Evolutionary conservation across 2,888 invertebrate genomes (phyloP).

Genomic region (Drosophila prostipennis): DNA sequence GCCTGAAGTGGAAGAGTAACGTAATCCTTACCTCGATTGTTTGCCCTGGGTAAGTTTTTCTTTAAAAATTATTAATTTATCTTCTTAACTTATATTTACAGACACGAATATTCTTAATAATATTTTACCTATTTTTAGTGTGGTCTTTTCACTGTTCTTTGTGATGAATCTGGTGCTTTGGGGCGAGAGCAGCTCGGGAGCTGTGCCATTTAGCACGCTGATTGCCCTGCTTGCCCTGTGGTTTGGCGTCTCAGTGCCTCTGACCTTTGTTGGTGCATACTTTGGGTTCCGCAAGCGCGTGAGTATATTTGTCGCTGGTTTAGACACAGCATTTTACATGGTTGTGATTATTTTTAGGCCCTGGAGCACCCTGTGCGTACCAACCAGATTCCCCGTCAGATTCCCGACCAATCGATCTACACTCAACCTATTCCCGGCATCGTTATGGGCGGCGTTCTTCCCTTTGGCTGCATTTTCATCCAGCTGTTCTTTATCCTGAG

Average conservation of each 20-base stretch:
- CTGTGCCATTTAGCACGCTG: constrained; percentile 98
- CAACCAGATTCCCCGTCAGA: constrained; percentile 99
- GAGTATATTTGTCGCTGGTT: constrained; percentile 77
- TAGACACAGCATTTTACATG: neutral
- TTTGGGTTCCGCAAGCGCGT: constrained; percentile 99
- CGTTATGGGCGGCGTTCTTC: constrained; percentile 99
- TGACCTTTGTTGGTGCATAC: constrained; percentile 99
- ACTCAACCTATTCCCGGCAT: constrained; percentile 97
- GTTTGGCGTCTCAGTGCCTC: constrained; percentile 99
- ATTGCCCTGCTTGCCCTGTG: constrained; percentile 97
- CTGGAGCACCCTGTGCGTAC: constrained; percentile 99
- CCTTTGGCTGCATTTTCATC: constrained; percentile 99
- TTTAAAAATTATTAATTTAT: neutral
- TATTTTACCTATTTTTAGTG: constrained; percentile 85
- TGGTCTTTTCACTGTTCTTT: constrained; percentile 98
- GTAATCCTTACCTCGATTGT: constrained; percentile 98
- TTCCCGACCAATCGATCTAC: constrained; percentile 99
- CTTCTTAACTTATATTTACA: neutral
- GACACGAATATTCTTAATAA: constrained; percentile 9
- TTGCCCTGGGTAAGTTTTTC: constrained; percentile 93
- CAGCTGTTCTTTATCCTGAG: constrained; percentile 99
- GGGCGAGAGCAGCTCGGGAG: constrained; percentile 97
- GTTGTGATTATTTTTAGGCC: constrained; percentile 86
- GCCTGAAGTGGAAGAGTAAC: constrained; percentile 99
- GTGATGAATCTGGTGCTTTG: constrained; percentile 98